Evolutionary conservation across 2,888 invertebrate genomes (phyloP).

Genomic region (Crossocerus cetratus): DNA sequence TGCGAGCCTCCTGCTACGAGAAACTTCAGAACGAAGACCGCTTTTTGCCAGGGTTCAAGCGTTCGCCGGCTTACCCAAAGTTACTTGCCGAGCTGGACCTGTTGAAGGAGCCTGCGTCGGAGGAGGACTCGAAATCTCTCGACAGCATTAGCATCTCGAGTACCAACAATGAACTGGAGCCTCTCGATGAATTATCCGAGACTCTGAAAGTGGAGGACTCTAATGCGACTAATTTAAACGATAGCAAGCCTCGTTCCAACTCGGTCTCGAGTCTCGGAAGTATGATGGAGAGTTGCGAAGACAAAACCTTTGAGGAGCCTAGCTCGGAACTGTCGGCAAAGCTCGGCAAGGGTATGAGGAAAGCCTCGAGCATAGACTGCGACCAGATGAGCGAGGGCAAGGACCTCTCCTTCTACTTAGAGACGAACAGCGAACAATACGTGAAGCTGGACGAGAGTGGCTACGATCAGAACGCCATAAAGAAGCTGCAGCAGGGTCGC

Average conservation of each 20-base stretch:
- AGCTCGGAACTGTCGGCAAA: conserved; percentile 42
- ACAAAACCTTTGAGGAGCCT: conserved; percentile 46
- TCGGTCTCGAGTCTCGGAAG: conserved; percentile 62
- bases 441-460: conserved; percentile 66
- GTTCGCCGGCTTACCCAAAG: conserved; percentile 83
- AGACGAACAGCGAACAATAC: conserved; percentile 64
- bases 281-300: conserved; percentile 50
- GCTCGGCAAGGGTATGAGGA: conserved; percentile 50
- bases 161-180: conserved; percentile 72
- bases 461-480: conserved; percentile 71
- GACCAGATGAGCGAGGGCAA: conserved; percentile 60
- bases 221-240: conserved; percentile 43
- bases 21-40: conserved; percentile 80
- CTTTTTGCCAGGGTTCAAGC: conserved; percentile 83
- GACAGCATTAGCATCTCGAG: conserved; percentile 79
- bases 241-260: conserved; percentile 56
- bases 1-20: conserved; percentile 85
- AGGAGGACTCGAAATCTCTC: conserved; percentile 80
- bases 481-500: conserved; percentile 72
- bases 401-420: conserved; percentile 63
- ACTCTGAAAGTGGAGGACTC: conserved; percentile 47
- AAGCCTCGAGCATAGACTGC: conserved; percentile 56
- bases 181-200: conserved; percentile 65
- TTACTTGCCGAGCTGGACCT: conserved; percentile 86
- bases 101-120: conserved; percentile 79